These are phyloP conservation scores for Sebastes umbrosus DNA, from an alignment of 2,797 vertebrate genomes.

Conservation along the genomic window DNA sequence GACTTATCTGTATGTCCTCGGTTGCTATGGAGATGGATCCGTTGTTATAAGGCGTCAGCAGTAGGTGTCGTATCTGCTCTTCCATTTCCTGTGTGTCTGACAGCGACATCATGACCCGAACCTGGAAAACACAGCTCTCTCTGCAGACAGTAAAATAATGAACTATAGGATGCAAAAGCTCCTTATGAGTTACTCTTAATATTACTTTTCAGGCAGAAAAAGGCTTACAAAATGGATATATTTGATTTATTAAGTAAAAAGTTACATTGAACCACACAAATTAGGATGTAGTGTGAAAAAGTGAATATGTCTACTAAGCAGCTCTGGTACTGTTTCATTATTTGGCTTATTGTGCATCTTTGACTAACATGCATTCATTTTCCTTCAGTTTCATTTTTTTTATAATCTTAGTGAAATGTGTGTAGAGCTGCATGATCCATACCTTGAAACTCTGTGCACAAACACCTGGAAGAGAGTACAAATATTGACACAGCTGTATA, in stretches of 20 bases:
- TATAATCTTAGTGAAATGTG: background rate
- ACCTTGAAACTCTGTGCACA: conserved; percentile 32
- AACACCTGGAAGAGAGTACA: conserved; percentile 34
- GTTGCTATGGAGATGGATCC: conserved; percentile 51
- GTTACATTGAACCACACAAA: background rate
- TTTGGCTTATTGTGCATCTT: background rate
- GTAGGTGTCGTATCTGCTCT: conserved; percentile 49
- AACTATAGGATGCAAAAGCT: background rate
- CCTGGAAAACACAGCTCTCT: conserved; percentile 77
- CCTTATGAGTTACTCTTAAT: background rate
- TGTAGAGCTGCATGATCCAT: background rate
- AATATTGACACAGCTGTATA: background rate
- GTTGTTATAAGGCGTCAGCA: conserved; percentile 54
- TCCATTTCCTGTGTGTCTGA: conserved; percentile 55
- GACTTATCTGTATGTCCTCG: conserved; percentile 67
- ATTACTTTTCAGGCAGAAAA: background rate
- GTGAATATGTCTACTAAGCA: background rate
- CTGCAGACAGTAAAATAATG: conserved; percentile 39
- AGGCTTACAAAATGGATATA: background rate
- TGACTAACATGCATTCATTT: background rate
- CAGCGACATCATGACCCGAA: conserved; percentile 56
- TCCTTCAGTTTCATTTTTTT: background rate
- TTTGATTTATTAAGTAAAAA: background rate
- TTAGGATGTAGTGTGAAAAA: background rate
- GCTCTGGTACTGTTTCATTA: background rate